Evolutionary conservation across 92 coral and sea anemone species (phyloP).

Genomic region (Pocillopora grandis): DNA sequence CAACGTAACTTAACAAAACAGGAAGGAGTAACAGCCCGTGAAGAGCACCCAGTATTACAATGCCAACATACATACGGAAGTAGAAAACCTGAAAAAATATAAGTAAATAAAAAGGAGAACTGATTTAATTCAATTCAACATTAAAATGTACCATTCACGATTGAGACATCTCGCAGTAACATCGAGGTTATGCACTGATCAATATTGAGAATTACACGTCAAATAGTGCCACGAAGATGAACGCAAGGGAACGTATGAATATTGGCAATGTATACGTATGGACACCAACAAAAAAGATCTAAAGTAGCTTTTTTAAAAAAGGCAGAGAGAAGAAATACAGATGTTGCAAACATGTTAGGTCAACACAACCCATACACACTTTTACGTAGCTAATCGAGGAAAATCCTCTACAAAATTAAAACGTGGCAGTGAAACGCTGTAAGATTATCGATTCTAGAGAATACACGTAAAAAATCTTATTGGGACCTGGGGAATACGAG

Average conservation of each 20-base stretch:
- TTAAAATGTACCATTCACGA: no score
- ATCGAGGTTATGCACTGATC: no score
- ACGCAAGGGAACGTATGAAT: neutral
- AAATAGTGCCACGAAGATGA: neutral
- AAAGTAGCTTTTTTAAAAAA: neutral
- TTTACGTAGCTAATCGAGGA: no score
- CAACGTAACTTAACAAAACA: slow-evolving; percentile 87
- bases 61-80: slow-evolving; percentile 98
- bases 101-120: neutral
- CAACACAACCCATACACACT: no score
- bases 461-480: no score
- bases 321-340: neutral
- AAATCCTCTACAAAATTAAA: no score
- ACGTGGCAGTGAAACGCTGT: no score
- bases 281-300: neutral
- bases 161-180: neutral
- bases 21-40: slow-evolving; percentile 95
- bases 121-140: neutral
- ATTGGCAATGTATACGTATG: neutral
- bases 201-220: neutral
- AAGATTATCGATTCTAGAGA: no score
- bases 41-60: slow-evolving; percentile 89
- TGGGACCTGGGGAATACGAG: no score
- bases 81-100: slow-evolving; percentile 83
- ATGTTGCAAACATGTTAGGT: no score